These are phyloP conservation scores for Actenoides hombroni DNA, from an alignment of 2,113 vertebrate genomes.

Conservation along the genomic window DNA sequence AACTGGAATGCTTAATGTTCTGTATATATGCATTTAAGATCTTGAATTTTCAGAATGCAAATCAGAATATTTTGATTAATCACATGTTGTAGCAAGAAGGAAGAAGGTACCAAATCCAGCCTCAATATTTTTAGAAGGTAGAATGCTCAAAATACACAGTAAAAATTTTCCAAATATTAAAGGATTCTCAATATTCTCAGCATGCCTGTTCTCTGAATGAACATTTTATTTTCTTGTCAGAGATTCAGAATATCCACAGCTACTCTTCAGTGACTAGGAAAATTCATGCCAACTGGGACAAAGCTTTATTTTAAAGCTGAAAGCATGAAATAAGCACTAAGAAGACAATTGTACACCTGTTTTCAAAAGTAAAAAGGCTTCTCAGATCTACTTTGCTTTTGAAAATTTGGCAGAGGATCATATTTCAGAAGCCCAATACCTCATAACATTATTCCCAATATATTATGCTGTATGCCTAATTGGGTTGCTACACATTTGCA, in stretches of 20 bases:
- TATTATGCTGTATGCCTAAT: slow-evolving; percentile 70
- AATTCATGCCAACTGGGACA: slow-evolving; percentile 65
- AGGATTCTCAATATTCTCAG: slow-evolving; percentile 58
- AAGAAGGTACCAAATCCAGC: slow-evolving; percentile 21
- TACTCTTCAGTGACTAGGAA: slow-evolving; percentile 56
- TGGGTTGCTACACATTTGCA: slow-evolving; percentile 70
- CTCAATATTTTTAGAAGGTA: slow-evolving; percentile 21
- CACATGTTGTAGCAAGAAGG: not conserved
- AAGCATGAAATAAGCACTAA: slow-evolving; percentile 68
- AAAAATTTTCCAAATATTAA: slow-evolving; percentile 49
- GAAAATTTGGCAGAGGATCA: slow-evolving; percentile 70
- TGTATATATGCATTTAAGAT: slow-evolving; percentile 40
- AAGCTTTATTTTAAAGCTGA: slow-evolving; percentile 70
- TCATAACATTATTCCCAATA: slow-evolving; percentile 70
- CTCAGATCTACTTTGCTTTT: slow-evolving; percentile 66
- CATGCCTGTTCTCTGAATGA: slow-evolving; percentile 55
- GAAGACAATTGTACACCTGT: slow-evolving; percentile 72
- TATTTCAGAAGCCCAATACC: slow-evolving; percentile 72
- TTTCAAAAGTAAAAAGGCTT: slow-evolving; percentile 72
- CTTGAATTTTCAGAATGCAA: slow-evolving; percentile 30
- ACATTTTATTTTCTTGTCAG: slow-evolving; percentile 73
- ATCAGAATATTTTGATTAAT: slow-evolving; percentile 67
- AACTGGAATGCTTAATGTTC: slow-evolving; percentile 9
- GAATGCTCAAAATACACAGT: slow-evolving; percentile 19
- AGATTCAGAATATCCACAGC: slow-evolving; percentile 66